A percentile compares a stretch with the other conserved stretches of the same genome.
These are phyloP conservation scores for Cyclura pinguis DNA, from an alignment of 2,797 vertebrate species.

Conservation along the genomic window DNA sequence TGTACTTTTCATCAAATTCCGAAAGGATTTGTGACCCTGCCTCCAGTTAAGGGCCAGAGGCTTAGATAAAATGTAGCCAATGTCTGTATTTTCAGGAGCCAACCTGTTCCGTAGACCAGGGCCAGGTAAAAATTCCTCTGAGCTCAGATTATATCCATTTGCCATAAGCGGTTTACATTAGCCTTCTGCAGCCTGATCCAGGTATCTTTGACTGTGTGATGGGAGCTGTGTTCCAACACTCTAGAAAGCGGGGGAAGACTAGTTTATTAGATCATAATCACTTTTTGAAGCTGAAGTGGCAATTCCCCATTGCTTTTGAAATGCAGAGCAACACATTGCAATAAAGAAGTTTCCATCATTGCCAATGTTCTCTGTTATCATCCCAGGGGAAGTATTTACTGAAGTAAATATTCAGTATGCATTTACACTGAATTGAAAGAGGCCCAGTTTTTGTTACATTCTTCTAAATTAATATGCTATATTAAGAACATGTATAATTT, in stretches of 20 bases:
- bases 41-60: background rate
- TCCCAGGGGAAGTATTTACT: background rate
- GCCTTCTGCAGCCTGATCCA: too few relatives aligned
- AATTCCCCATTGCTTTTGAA: constrained; percentile 2
- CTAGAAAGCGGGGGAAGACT: background rate
- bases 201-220: background rate
- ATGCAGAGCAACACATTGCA: background rate
- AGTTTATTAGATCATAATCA: background rate
- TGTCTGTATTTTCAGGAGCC: background rate
- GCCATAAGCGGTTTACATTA: background rate
- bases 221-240: background rate
- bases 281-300: background rate
- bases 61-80: background rate
- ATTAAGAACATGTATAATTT: background rate
- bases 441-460: background rate
- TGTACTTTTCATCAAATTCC: too few relatives aligned
- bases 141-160: background rate
- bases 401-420: background rate
- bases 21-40: too few relatives aligned
- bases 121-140: background rate
- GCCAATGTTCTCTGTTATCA: background rate
- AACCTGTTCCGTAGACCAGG: background rate
- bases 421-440: constrained; percentile 1
- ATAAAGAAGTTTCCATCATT: background rate
- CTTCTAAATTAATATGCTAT: background rate